Percentiles rank a stretch among this genome's conserved stretches.
These are phyloP conservation scores for Apotomis turbidana DNA, from an alignment of 2,888 invertebrate species.

Conservation along the genomic window DNA sequence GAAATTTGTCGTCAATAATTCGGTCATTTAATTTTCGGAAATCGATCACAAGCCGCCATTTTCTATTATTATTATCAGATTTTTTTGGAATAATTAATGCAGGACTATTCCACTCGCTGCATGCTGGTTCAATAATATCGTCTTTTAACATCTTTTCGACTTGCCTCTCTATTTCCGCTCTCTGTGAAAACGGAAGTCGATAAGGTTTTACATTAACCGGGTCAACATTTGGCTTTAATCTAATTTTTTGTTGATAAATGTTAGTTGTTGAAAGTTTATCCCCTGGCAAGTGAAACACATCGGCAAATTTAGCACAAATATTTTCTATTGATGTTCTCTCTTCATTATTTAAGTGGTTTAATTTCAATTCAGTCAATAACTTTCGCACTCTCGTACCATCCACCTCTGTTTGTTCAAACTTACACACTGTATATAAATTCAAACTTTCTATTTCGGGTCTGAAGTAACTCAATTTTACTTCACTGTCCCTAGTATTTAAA, in stretches of 20 bases:
- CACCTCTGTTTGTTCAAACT: background rate
- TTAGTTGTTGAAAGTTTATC: conserved; percentile 9
- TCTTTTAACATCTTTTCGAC: background rate
- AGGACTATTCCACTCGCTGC: conserved; percentile 7
- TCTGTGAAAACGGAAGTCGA: background rate
- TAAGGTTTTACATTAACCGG: conserved; percentile 12
- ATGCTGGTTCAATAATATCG: conserved; percentile 3
- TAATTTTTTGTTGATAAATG: background rate
- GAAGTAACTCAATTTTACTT: no score
- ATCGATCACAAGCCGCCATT: no score
- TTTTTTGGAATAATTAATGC: no score
- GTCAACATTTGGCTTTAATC: background rate
- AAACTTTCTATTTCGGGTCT: background rate
- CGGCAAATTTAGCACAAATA: conserved; percentile 10
- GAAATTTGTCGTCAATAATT: no score
- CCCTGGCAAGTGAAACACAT: no score
- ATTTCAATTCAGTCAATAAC: conserved; percentile 4
- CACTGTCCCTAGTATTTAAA: no score
- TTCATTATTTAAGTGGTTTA: conserved; percentile 1
- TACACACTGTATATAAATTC: background rate
- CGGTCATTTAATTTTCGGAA: no score
- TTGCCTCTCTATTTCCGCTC: background rate
- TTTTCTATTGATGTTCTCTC: conserved; percentile 4
- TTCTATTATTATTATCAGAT: no score
- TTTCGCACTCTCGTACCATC: background rate